Evolutionary conservation across 2,113 vertebrate species (phyloP).

Genomic region (Noturus placidus): DNA sequence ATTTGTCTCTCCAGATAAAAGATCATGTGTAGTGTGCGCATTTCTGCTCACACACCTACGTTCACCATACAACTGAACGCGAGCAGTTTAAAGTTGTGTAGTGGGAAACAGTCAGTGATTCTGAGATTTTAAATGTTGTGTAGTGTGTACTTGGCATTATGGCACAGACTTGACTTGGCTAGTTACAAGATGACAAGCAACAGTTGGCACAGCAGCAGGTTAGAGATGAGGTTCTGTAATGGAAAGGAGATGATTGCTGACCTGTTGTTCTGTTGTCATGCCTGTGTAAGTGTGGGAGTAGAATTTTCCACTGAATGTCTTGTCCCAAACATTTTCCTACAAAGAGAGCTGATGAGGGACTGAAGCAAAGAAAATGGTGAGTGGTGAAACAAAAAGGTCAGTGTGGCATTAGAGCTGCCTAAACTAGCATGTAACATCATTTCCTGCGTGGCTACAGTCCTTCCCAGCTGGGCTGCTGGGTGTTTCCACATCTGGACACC

Average conservation of each 20-base stretch:
- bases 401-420: conserved; percentile 64
- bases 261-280: conserved; percentile 56
- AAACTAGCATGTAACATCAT: conserved; percentile 71
- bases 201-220: neutral
- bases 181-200: neutral
- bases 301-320: conserved; percentile 48
- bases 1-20: neutral
- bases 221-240: neutral
- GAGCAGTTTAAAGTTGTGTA: neutral
- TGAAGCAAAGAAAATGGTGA: conserved; percentile 25
- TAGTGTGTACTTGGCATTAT: neutral
- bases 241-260: conserved; percentile 49
- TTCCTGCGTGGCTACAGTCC: conserved; percentile 72
- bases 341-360: neutral
- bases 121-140: neutral
- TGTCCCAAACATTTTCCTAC: conserved; percentile 57
- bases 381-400: conserved; percentile 68
- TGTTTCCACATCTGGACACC: conserved; percentile 67
- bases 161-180: neutral
- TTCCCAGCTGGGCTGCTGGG: conserved; percentile 61
- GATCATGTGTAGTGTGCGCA: neutral
- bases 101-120: neutral
- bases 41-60: no score
- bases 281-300: conserved; percentile 52
- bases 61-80: neutral